Base-by-base conservation (phyloP, 2,113 vertebrate genomes). In the Geococcyx californianus region DNA sequence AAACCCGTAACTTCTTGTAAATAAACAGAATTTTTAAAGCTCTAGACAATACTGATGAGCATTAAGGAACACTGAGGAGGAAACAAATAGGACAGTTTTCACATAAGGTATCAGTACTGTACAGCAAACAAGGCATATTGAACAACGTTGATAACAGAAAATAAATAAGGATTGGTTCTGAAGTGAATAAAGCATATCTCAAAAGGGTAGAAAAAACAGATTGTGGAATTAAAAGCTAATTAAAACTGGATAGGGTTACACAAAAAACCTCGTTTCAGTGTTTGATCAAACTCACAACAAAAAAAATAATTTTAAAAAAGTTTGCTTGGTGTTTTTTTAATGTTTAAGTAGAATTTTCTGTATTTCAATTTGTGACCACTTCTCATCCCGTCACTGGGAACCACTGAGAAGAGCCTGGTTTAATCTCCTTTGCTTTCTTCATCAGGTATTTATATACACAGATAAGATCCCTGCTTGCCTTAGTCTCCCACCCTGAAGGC, bases 191-290 rank as follows among this genome's bases (percentile, higher is more conserved):
- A 76, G 18, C 24, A 8, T 47, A 74, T 66, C n/a, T 45, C 34
- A 89, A 84, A 79, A 24, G 6, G 13, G 7, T 1, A 3, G 0
- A 9, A 33, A 11, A 11, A 42, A 1, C 2, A 42, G 4, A 55
- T 1, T 7, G 6, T 18, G 18, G 36, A 64, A 90, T 31, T 36
- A 69, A 86, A 89, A 91, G 12, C 10, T 8, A 79, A 67, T 67
- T 38, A 29, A 49, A 79, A 76, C 72, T n/a, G 7, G 26, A 89
- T 6, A 75, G 13, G 56, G 7, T 54, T 5, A 56, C 14, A 77
- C 4, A 77, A 75, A 76, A 36, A 55, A 84, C 40, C 26, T 17
- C 11, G 11, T 76, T 82, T 10, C 56, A 76, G 24, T 55, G 34
- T 74, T 38, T 67, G 21, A 49, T 44, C 10, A 40, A 78, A 33